Evolutionary conservation across 2,888 invertebrate species (phyloP).

Genomic region (Aleiodes testaceus): DNA sequence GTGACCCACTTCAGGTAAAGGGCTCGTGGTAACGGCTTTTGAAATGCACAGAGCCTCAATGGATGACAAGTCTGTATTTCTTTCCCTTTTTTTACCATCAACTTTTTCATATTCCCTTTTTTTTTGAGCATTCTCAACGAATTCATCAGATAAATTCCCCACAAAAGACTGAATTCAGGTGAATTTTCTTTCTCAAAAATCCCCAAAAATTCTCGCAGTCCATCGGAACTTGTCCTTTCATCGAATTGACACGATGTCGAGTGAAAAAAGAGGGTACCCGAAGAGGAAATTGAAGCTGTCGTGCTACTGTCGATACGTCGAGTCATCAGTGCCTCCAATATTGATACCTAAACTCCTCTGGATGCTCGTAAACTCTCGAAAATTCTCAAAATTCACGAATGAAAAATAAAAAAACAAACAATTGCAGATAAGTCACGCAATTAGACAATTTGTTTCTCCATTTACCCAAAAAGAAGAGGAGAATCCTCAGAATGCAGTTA

Average conservation of each 20-base stretch:
- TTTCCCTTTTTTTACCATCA: not conserved
- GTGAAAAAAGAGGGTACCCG: conserved; percentile 26
- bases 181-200: not conserved
- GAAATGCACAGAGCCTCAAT: conserved; percentile 22
- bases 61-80: conserved; percentile 6
- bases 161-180: not conserved
- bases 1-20: conserved; percentile 46
- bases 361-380: no score
- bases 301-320: conserved; percentile 47
- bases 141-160: conserved; percentile 7
- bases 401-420: no score
- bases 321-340: not conserved
- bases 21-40: conserved; percentile 32
- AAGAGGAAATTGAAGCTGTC: conserved; percentile 51
- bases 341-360: no score
- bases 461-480: no score
- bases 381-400: no score
- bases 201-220: not conserved
- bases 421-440: no score
- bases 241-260: not conserved
- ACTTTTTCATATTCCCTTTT: not conserved
- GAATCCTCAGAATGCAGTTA: no score
- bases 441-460: no score
- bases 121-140: not conserved
- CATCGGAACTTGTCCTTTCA: not conserved